These are phyloP conservation scores for Hydrophis major DNA, from an alignment of 2,797 vertebrate genomes.

Conservation along the genomic window DNA sequence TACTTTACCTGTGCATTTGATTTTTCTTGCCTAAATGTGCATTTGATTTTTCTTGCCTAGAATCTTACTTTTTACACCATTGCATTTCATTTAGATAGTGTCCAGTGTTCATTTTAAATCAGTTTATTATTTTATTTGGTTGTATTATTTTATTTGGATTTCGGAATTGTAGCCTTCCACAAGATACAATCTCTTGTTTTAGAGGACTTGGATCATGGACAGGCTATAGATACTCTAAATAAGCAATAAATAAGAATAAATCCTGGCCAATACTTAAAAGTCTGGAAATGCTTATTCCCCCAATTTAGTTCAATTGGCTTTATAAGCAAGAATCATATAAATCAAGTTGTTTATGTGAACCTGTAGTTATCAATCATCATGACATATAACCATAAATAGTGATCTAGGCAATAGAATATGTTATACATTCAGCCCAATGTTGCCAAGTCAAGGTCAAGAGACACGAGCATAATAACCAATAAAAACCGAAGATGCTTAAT, in stretches of 20 bases:
- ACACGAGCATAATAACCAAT: neutral
- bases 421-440: neutral
- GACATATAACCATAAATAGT: neutral
- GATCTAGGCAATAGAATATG: neutral
- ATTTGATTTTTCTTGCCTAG: too few relatives aligned
- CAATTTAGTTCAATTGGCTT: neutral
- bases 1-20: too few relatives aligned
- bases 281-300: neutral
- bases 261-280: neutral
- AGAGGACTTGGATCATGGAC: neutral
- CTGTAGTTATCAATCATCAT: neutral
- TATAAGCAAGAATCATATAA: neutral
- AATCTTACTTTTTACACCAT: too few relatives aligned
- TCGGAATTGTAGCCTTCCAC: neutral
- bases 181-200: neutral
- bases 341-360: neutral
- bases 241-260: neutral
- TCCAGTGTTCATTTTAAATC: neutral
- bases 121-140: neutral
- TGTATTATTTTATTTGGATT: neutral
- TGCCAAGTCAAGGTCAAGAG: neutral
- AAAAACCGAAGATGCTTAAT: neutral
- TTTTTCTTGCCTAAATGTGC: too few relatives aligned
- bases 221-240: neutral
- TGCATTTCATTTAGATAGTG: too few relatives aligned